Percentiles rank a stretch among this genome's conserved stretches.
Evolutionary conservation across 2,113 vertebrate species (phyloP).

Genomic region (Tamias sibiricus): DNA sequence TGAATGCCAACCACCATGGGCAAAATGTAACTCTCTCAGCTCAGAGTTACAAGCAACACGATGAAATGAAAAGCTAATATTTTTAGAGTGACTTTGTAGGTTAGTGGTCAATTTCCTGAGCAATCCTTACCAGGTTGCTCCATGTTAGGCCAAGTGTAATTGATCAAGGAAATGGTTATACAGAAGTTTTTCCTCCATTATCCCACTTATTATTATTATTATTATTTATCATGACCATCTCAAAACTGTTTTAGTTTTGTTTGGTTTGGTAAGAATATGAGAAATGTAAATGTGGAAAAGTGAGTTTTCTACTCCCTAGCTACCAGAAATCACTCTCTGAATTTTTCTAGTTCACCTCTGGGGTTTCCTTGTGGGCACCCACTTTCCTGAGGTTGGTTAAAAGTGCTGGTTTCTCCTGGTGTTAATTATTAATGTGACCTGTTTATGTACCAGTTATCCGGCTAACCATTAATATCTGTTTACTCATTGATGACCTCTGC

Average conservation of each 20-base stretch:
- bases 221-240: constrained; percentile 51
- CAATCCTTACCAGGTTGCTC: constrained; percentile 43
- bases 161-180: constrained; percentile 59
- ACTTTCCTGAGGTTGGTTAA: constrained; percentile 84
- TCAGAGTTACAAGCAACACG: background rate
- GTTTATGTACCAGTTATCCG: constrained; percentile 95
- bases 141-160: constrained; percentile 36
- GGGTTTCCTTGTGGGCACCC: constrained; percentile 85
- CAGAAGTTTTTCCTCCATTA: constrained; percentile 31
- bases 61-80: background rate
- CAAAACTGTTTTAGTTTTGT: constrained; percentile 33
- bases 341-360: constrained; percentile 81
- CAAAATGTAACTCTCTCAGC: background rate
- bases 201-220: constrained; percentile 16
- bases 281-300: constrained; percentile 56
- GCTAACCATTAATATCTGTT: constrained; percentile 99
- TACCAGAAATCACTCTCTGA: background rate
- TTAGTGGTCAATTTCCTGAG: constrained; percentile 44
- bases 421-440: constrained; percentile 99
- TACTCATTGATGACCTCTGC: constrained; percentile 97
- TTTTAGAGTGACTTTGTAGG: background rate
- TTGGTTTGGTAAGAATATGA: background rate
- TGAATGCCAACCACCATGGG: background rate
- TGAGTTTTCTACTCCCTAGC: background rate
- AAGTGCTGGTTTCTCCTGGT: constrained; percentile 85